A percentile compares a stretch with the other conserved stretches of the same genome.
Conservation (phyloP, 1,140 invertebrate species). For the Matsumurasca onukii region DNA sequence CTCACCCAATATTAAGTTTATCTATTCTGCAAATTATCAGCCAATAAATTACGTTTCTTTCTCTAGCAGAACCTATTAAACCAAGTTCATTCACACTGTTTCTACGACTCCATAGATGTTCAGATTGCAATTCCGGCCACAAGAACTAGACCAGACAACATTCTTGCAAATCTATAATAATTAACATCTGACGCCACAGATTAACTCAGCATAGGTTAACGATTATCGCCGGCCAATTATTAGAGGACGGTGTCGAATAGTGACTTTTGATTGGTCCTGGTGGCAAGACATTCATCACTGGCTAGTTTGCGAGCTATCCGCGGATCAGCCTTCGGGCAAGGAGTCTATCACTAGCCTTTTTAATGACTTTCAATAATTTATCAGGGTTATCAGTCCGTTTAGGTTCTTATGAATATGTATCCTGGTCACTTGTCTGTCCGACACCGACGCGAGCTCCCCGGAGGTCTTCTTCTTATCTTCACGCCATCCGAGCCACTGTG, state of each 20-base stretch:
- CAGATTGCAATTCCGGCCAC: too few species aligned
- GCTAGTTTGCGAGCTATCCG: not conserved
- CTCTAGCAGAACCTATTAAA: too few species aligned
- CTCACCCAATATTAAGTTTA: too few species aligned
- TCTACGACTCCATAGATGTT: too few species aligned
- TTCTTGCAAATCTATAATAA: too few species aligned
- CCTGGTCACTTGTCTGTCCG: not conserved
- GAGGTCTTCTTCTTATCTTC: not conserved
- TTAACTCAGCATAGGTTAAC: too few species aligned
- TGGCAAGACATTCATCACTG: not conserved
- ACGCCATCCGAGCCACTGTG: too few species aligned
- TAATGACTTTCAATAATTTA: constrained; percentile 1
- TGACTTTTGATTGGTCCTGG: not conserved
- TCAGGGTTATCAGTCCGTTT: not conserved
- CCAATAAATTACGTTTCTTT: too few species aligned
- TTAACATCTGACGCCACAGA: too few species aligned
- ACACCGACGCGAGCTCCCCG: not conserved
- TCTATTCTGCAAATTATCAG: too few species aligned
- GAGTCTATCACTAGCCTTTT: not conserved
- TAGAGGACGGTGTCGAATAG: not conserved
- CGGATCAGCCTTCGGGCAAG: not conserved
- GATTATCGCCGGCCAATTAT: not conserved
- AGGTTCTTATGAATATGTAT: not conserved
- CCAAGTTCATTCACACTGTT: too few species aligned
- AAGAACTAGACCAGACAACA: too few species aligned